These are phyloP conservation scores for Deilephila porcellus DNA, from an alignment of 2,888 invertebrate species.

Conservation along the genomic window DNA sequence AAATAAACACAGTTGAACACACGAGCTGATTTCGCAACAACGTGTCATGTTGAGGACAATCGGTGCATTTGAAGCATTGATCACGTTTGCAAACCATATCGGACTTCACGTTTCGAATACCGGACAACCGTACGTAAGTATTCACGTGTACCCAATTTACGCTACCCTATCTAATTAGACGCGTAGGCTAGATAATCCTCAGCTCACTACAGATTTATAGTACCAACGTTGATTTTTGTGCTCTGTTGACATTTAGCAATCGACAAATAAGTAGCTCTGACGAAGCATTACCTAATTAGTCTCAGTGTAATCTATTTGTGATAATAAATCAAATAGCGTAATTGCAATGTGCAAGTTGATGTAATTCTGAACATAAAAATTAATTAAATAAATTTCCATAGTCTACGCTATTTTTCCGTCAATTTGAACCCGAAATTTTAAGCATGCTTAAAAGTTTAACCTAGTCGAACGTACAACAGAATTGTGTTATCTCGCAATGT, in stretches of 20 bases:
- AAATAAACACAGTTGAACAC: not conserved
- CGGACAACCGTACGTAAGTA: slow-evolving; percentile 50
- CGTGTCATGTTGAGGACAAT: slow-evolving; percentile 35
- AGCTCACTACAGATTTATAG: not conserved
- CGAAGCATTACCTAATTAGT: not conserved
- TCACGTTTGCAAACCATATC: slow-evolving; percentile 52
- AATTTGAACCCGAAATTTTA: no score
- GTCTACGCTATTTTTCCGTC: no score
- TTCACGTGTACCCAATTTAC: slow-evolving; percentile 45
- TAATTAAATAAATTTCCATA: no score
- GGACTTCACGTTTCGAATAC: slow-evolving; percentile 42
- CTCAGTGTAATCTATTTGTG: not conserved
- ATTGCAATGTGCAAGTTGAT: no score
- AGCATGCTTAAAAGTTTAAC: no score
- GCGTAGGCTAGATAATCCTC: slow-evolving; percentile 19
- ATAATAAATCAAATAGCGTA: not conserved
- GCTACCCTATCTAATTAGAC: slow-evolving; percentile 54
- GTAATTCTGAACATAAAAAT: no score
- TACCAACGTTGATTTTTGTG: not conserved
- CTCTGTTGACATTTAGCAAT: not conserved
- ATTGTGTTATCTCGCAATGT: slow-evolving; percentile 11
- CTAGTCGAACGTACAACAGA: not conserved
- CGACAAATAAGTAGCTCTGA: not conserved
- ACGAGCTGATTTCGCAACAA: slow-evolving; percentile 18
- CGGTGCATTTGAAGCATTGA: slow-evolving; percentile 46